Percentiles rank a stretch among this genome's conserved stretches.
These are phyloP conservation scores for Eulacestoma nigropectus DNA, from an alignment of 2,113 vertebrate genomes.

Conservation along the genomic window DNA sequence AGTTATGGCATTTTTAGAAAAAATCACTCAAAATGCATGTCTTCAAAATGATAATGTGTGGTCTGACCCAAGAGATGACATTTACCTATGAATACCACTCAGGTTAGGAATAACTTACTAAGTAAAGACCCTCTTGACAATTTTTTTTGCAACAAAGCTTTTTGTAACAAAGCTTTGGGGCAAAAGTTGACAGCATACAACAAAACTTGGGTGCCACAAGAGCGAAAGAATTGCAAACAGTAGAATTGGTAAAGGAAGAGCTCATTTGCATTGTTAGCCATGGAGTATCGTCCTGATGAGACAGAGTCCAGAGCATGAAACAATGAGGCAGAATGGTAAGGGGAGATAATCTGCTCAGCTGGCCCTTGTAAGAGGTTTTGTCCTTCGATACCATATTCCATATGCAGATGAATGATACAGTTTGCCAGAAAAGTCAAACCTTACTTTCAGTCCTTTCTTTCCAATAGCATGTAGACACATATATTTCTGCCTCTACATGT, in stretches of 20 bases:
- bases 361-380: background rate
- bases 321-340: background rate
- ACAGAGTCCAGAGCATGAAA: background rate
- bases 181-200: background rate
- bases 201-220: background rate
- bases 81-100: background rate
- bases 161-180: background rate
- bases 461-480: background rate
- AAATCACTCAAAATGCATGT: background rate
- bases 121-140: background rate
- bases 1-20: background rate
- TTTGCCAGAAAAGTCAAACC: background rate
- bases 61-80: background rate
- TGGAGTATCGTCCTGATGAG: background rate
- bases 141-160: background rate
- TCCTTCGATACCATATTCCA: background rate
- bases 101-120: background rate
- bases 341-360: background rate
- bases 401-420: background rate
- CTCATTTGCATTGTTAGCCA: background rate
- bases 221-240: background rate
- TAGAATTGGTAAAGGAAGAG: background rate
- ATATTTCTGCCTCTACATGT: background rate
- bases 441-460: background rate
- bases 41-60: background rate